These are phyloP conservation scores for Macrobrachium nipponense DNA, from an alignment of 1,140 invertebrate species.

Conservation along the genomic window DNA sequence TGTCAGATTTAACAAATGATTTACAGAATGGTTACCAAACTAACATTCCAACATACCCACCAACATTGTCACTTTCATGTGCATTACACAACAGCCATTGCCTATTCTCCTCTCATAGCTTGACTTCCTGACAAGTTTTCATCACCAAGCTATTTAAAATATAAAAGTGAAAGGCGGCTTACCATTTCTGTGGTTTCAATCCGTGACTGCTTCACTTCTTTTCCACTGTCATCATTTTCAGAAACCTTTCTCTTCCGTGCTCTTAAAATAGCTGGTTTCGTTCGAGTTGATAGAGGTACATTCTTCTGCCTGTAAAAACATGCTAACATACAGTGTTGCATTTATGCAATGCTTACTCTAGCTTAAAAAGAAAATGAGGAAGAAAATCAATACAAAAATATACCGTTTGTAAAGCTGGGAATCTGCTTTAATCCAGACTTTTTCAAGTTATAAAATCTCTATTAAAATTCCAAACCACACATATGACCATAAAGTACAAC, in stretches of 20 bases:
- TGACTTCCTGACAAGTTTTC: too few species aligned
- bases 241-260: slow-evolving; percentile 49
- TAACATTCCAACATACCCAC: too few species aligned
- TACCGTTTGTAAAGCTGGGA: neutral
- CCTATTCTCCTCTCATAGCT: too few species aligned
- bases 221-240: slow-evolving; percentile 41
- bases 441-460: neutral
- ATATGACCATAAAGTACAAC: neutral
- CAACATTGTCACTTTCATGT: too few species aligned
- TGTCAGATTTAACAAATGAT: too few species aligned
- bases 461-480: neutral
- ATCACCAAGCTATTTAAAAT: too few species aligned
- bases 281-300: slow-evolving; percentile 49
- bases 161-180: neutral
- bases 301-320: slow-evolving; percentile 42
- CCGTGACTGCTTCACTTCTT: slow-evolving; percentile 45
- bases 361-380: too few species aligned
- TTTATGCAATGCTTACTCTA: neutral
- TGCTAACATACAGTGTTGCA: neutral
- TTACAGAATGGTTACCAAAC: too few species aligned
- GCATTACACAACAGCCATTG: too few species aligned
- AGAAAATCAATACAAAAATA: neutral
- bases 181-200: slow-evolving; percentile 49
- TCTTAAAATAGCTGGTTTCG: slow-evolving; percentile 56
- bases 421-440: neutral